These are phyloP conservation scores for Tringa solitaria DNA, from an alignment of 2,113 vertebrate species.

Conservation along the genomic window DNA sequence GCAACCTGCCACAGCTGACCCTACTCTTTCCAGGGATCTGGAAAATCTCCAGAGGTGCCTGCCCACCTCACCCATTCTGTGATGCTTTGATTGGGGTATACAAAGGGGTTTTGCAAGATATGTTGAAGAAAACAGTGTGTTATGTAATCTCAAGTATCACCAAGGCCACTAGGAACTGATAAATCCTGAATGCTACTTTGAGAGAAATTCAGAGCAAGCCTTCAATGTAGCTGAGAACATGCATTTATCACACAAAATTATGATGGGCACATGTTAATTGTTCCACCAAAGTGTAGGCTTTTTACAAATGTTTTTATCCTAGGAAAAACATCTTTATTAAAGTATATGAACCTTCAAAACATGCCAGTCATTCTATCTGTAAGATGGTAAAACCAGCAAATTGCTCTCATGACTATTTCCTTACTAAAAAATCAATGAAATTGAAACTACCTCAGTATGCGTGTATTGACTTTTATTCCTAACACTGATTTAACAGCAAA, in stretches of 20 bases:
- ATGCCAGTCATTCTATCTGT: not conserved
- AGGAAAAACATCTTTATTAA: not conserved
- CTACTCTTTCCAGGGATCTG: not conserved
- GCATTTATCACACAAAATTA: not conserved
- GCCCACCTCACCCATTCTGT: not conserved
- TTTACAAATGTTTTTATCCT: not conserved
- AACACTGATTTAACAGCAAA: not conserved
- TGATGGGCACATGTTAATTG: not conserved
- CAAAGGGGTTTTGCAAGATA: not conserved
- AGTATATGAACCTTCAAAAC: conserved; percentile 24
- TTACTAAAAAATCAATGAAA: conserved; percentile 14
- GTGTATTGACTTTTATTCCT: not conserved
- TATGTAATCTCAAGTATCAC: not conserved
- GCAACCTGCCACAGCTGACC: not conserved
- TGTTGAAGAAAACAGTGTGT: not conserved
- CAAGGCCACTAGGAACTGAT: not conserved
- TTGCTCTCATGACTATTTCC: not conserved
- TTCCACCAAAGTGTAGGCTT: not conserved
- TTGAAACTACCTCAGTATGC: not conserved
- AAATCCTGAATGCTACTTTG: not conserved
- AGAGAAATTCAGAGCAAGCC: not conserved
- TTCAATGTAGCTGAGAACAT: not conserved
- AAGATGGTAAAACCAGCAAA: not conserved
- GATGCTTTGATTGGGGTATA: not conserved
- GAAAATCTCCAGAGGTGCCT: not conserved